phyloP scores from a whole-genome alignment of 2,797 vertebrate genomes.

The Rhynchonycteris naso region DNA sequence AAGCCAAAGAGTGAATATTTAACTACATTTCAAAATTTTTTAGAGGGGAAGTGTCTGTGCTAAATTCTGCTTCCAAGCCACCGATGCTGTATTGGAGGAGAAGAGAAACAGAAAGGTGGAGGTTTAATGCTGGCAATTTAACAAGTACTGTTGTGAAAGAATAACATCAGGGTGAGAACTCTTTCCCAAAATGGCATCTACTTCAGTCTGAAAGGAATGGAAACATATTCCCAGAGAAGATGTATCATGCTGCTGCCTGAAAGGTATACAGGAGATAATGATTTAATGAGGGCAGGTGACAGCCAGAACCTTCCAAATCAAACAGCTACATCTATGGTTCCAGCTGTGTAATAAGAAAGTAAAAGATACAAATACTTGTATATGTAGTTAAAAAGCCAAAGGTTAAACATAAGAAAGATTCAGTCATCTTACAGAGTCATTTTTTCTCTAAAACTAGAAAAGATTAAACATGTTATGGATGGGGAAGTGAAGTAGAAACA shows the following conservation, averaged over 20 bases:
- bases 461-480: background rate
- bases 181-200: background rate
- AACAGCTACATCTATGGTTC: background rate
- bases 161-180: background rate
- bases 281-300: background rate
- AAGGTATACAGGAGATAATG: background rate
- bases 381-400: background rate
- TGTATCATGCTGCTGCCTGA: background rate
- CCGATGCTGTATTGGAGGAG: background rate
- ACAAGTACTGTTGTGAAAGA: background rate
- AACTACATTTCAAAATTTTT: background rate
- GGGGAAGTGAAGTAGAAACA: background rate
- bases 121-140: background rate
- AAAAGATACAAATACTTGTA: background rate
- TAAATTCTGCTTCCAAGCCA: background rate
- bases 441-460: background rate
- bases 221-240: background rate
- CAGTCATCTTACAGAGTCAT: background rate
- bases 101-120: background rate
- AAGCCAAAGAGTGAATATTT: background rate
- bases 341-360: background rate
- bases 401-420: background rate
- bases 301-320: background rate
- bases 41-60: background rate
- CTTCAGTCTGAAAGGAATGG: background rate